Percentiles rank a stretch among this genome's conserved stretches.
Conservation (phyloP, 2,888 invertebrate species). For the Serrognathus titanus region DNA sequence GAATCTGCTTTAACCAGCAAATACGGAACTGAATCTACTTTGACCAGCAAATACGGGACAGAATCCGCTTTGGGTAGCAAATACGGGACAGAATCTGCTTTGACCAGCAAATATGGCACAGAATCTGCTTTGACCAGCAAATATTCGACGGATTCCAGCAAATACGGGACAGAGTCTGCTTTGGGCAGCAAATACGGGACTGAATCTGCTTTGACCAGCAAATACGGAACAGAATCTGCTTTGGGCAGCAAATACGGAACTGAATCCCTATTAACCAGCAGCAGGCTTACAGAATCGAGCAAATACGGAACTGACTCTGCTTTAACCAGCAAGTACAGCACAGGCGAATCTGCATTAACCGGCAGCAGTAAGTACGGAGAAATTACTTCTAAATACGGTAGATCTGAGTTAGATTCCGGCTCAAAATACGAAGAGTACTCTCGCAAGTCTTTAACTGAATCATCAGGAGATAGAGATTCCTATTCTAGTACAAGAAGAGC, state of each 20-base stretch:
- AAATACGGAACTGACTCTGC: slow-evolving; percentile 5
- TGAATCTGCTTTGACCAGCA: slow-evolving; percentile 24
- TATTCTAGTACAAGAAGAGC: slow-evolving; percentile 27
- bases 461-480: slow-evolving; percentile 22
- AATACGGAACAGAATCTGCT: slow-evolving; percentile 14
- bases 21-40: slow-evolving; percentile 2
- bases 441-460: slow-evolving; percentile 6
- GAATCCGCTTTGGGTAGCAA: slow-evolving; percentile 5
- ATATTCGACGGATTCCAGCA: slow-evolving; percentile 26
- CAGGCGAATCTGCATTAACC: not conserved
- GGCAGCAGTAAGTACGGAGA: slow-evolving; percentile 15
- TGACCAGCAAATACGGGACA: slow-evolving; percentile 7
- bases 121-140: slow-evolving; percentile 19
- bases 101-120: slow-evolving; percentile 12
- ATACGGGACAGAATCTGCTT: slow-evolving; percentile 10
- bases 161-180: slow-evolving; percentile 26
- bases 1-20: slow-evolving; percentile 6
- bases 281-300: not conserved
- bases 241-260: slow-evolving; percentile 1
- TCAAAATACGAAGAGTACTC: slow-evolving; percentile 18
- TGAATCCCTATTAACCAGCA: not conserved
- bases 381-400: slow-evolving; percentile 16
- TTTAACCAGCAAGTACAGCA: not conserved
- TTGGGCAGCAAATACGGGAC: slow-evolving; percentile 25
- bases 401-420: slow-evolving; percentile 14